Percentiles rank a stretch among this genome's conserved stretches.
Evolutionary conservation across 2,113 vertebrate species (phyloP).

Genomic region (Corythornis madagascariensis): DNA sequence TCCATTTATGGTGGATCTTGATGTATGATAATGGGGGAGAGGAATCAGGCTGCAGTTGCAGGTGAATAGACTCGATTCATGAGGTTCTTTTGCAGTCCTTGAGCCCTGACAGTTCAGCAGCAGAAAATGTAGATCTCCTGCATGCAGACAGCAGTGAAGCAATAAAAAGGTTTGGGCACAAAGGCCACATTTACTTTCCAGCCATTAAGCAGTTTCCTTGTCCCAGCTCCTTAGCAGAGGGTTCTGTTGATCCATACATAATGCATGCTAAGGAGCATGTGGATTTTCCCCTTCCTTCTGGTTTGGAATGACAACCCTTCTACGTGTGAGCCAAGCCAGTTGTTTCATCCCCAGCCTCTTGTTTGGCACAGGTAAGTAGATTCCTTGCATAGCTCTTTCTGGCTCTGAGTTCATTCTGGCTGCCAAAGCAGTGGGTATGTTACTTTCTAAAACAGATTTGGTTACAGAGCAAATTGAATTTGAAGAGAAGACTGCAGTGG

Average conservation of each 20-base stretch:
- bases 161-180: not conserved
- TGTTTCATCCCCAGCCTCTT: not conserved
- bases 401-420: not conserved
- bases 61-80: not conserved
- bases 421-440: not conserved
- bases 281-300: not conserved
- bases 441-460: not conserved
- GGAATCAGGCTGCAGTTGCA: not conserved
- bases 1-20: not conserved
- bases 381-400: conserved; percentile 17
- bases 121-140: not conserved
- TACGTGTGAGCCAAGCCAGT: not conserved
- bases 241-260: not conserved
- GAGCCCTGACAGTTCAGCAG: not conserved
- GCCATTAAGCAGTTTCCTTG: not conserved
- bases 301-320: not conserved
- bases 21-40: not conserved
- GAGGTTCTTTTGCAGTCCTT: not conserved
- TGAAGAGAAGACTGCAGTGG: not conserved
- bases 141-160: not conserved
- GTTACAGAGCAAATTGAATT: conserved; percentile 27
- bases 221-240: not conserved
- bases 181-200: not conserved
- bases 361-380: conserved; percentile 6
- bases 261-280: not conserved